Evolutionary conservation across 92 coral and sea anemone genomes (phyloP).

Genomic region (Epizoanthus illoricatus): DNA sequence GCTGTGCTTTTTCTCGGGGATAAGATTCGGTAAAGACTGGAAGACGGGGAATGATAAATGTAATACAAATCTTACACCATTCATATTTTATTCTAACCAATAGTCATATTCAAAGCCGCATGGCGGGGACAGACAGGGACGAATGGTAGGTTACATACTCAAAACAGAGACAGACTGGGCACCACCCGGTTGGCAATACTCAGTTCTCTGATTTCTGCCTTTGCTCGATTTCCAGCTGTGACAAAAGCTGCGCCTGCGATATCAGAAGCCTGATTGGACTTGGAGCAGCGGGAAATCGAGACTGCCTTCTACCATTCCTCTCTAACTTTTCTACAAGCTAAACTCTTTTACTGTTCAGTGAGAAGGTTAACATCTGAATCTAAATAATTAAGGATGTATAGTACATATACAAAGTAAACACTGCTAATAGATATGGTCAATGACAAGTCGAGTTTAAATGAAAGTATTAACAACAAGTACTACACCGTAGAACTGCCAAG

Average conservation of each 20-base stretch:
- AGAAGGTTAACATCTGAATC: not conserved
- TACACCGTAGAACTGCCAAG: too few species aligned
- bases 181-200: constrained; percentile 3
- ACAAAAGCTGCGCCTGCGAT: not conserved
- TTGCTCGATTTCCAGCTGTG: constrained; percentile 26
- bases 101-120: constrained; percentile 45
- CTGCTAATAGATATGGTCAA: too few species aligned
- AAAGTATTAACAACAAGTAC: too few species aligned
- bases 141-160: constrained; percentile 31
- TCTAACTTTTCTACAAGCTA: constrained; percentile 16
- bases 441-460: too few species aligned
- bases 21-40: not conserved
- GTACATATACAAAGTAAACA: not conserved
- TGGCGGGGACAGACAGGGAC: constrained; percentile 43
- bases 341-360: constrained; percentile 3
- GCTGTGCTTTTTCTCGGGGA: constrained; percentile 1
- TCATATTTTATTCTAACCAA: constrained; percentile 40
- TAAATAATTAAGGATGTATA: not conserved
- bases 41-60: not conserved
- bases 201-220: constrained; percentile 39
- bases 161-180: constrained; percentile 30
- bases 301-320: constrained; percentile 6
- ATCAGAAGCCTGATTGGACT: not conserved
- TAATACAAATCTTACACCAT: constrained; percentile 33
- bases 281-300: constrained; percentile 17